These are phyloP conservation scores for Chondrosia reniformis DNA, from an alignment of 37 sponge, comb jelly and placozoan genomes.

Conservation along the genomic window DNA sequence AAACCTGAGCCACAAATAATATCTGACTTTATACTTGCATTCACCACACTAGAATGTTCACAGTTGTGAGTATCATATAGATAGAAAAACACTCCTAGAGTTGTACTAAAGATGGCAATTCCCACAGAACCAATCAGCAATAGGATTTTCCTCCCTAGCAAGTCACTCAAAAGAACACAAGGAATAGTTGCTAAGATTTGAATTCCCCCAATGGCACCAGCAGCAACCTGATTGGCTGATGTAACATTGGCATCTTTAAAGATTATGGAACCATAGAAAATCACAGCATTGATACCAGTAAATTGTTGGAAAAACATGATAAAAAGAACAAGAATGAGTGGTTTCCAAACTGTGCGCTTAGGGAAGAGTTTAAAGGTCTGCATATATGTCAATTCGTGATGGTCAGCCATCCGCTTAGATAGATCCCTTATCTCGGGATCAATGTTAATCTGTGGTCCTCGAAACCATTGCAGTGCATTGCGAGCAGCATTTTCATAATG, in stretches of 20 bases:
- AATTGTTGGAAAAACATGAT: conserved; percentile 75
- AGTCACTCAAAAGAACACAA: conserved; percentile 42
- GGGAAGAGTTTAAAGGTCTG: conserved; percentile 25
- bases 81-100: conserved; percentile 31
- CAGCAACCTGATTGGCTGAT: conserved; percentile 9
- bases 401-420: not conserved
- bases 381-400: conserved; percentile 1
- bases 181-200: conserved; percentile 46
- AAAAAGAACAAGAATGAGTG: conserved; percentile 25
- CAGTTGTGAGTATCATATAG: not conserved
- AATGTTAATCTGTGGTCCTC: conserved; percentile 34
- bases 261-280: conserved; percentile 34
- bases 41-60: not conserved
- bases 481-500: not conserved
- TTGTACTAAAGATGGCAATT: conserved; percentile 22
- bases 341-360: conserved; percentile 12
- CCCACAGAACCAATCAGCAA: conserved; percentile 30
- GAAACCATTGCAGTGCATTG: conserved; percentile 24
- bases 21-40: not conserved
- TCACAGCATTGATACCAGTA: conserved; percentile 53
- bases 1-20: not conserved
- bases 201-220: conserved; percentile 16
- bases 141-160: conserved; percentile 47
- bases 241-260: conserved; percentile 12
- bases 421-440: conserved; percentile 31